These are phyloP conservation scores for Phyllostomus discolor DNA, from an alignment of 2,113 vertebrate genomes.

Conservation along the genomic window DNA sequence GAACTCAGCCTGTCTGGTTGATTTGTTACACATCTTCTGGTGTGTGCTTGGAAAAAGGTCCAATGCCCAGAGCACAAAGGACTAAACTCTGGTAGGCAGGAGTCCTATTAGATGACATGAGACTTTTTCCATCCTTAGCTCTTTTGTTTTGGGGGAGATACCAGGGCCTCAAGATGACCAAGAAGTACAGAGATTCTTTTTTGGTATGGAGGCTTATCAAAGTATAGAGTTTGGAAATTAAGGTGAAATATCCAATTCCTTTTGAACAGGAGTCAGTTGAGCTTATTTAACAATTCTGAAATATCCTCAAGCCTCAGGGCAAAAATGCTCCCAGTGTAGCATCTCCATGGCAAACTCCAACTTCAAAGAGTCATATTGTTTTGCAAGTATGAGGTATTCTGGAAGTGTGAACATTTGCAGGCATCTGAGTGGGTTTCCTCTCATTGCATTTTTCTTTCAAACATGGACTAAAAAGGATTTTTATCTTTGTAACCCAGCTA, in stretches of 20 bases:
- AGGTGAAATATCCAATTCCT: background rate
- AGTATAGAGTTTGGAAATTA: background rate
- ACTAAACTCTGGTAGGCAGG: background rate
- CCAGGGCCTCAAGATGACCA: background rate
- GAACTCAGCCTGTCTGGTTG: constrained; percentile 1
- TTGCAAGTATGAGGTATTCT: background rate
- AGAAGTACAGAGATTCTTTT: background rate
- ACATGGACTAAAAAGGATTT: background rate
- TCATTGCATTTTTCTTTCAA: constrained; percentile 26
- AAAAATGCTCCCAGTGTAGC: background rate
- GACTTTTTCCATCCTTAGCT: background rate
- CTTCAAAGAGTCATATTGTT: background rate
- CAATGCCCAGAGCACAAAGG: constrained; percentile 1
- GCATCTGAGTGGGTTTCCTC: background rate
- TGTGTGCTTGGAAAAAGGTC: background rate
- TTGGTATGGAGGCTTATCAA: background rate
- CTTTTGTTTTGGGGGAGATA: background rate
- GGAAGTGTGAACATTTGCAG: background rate
- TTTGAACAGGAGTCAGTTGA: constrained; percentile 22
- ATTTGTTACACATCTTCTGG: background rate
- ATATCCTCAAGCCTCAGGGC: background rate
- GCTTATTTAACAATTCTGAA: constrained; percentile 27
- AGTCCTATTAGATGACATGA: background rate
- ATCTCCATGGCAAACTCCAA: background rate
- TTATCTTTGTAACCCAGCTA: background rate